Percentiles rank a stretch among this genome's conserved stretches.
These are phyloP conservation scores for Alviniconcha strummeri DNA, from an alignment of 2,888 invertebrate genomes.

Conservation along the genomic window DNA sequence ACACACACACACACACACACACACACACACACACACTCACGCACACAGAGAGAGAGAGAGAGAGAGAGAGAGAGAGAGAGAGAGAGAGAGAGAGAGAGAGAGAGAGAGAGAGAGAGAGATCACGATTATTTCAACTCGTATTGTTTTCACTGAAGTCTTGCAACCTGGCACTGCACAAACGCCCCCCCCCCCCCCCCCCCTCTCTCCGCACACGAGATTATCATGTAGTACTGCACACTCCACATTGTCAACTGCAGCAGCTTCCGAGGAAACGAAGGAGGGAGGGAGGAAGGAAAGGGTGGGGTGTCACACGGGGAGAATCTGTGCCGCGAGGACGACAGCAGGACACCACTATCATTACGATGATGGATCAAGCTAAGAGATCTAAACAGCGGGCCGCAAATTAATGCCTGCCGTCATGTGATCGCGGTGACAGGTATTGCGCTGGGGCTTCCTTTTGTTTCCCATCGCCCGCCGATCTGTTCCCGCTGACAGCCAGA, in stretches of 20 bases:
- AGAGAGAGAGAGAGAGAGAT: background rate
- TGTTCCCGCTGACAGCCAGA: slow-evolving; percentile 28
- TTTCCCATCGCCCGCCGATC: slow-evolving; percentile 18
- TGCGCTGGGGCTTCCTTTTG: slow-evolving; percentile 24
- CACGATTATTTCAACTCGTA: background rate
- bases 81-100: background rate
- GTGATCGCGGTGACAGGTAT: slow-evolving; percentile 21
- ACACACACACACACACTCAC: no score
- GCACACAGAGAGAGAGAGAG: no score
- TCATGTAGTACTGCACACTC: no score
- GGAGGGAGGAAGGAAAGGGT: no score
- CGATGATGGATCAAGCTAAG: slow-evolving; percentile 2
- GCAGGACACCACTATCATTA: slow-evolving; percentile 2
- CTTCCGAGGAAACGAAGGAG: no score
- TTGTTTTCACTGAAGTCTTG: background rate
- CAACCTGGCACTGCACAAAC: no score
- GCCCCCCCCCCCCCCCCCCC: no score
- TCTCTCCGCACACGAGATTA: no score
- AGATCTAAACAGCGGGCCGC: background rate
- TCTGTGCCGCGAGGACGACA: no score
- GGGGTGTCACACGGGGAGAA: no score
- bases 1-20: no score
- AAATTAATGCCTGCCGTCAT: slow-evolving; percentile 28
- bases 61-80: background rate
- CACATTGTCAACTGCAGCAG: no score